Conservation (phyloP, 2,888 invertebrate species). For the Fabriciana adippe region DNA sequence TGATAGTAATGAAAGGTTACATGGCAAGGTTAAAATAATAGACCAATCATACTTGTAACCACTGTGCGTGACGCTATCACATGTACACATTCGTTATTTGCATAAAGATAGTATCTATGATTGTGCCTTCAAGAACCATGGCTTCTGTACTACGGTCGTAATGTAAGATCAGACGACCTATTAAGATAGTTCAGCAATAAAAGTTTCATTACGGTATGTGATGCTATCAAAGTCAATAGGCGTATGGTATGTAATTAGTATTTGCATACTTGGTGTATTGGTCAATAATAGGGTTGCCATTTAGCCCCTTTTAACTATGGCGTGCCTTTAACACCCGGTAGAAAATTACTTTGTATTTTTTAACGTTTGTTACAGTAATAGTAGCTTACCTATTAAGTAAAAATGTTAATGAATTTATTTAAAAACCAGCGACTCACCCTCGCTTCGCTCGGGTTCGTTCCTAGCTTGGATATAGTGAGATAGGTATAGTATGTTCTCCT, state of each 20-base stretch:
- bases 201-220: conserved; percentile 9
- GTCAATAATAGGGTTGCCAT: conserved; percentile 11
- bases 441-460: too few relatives aligned
- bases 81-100: conserved; percentile 6
- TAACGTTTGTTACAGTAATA: too few relatives aligned
- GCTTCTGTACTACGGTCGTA: background rate
- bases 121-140: conserved; percentile 3
- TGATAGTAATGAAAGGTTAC: conserved; percentile 1
- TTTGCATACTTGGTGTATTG: conserved; percentile 6
- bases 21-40: conserved; percentile 16
- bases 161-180: background rate
- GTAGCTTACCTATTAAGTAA: too few relatives aligned
- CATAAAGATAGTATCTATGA: conserved; percentile 9
- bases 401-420: too few relatives aligned
- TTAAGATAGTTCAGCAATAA: conserved; percentile 8
- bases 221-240: conserved; percentile 12
- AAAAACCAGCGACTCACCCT: too few relatives aligned
- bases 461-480: too few relatives aligned
- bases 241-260: background rate
- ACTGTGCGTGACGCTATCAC: conserved; percentile 8
- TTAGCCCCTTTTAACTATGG: too few relatives aligned
- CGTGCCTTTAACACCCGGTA: too few relatives aligned
- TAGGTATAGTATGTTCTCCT: too few relatives aligned
- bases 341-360: too few relatives aligned
- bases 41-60: conserved; percentile 5